Conservation (phyloP, 2,888 invertebrate genomes). For the Agrotis segetum region DNA sequence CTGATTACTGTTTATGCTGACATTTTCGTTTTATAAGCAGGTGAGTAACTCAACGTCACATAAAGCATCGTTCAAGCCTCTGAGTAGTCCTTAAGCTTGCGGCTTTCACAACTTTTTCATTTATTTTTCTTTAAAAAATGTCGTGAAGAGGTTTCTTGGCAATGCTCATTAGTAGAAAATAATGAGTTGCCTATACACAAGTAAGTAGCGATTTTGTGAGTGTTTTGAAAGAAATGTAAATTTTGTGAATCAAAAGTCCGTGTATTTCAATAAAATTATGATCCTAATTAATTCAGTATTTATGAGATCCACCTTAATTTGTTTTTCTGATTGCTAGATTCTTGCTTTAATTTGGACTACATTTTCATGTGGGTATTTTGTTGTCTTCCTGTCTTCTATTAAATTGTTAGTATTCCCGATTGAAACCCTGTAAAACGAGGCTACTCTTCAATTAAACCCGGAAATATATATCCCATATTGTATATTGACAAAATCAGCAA, state of each 20-base stretch:
- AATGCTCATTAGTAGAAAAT: slow-evolving; percentile 64
- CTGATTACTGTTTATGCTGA: slow-evolving; percentile 25
- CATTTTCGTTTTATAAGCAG: slow-evolving; percentile 49
- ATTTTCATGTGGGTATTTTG: slow-evolving; percentile 7
- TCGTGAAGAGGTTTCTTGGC: slow-evolving; percentile 54
- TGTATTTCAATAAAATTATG: slow-evolving; percentile 14
- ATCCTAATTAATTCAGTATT: slow-evolving; percentile 42
- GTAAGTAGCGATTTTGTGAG: slow-evolving; percentile 45
- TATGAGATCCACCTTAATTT: not conserved
- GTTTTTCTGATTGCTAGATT: not conserved
- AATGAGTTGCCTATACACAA: slow-evolving; percentile 59
- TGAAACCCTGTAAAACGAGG: not conserved
- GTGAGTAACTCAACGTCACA: slow-evolving; percentile 55
- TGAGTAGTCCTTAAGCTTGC: slow-evolving; percentile 62
- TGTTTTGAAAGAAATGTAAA: slow-evolving; percentile 27
- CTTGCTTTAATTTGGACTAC: not conserved
- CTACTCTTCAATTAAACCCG: not conserved
- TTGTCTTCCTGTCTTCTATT: not conserved
- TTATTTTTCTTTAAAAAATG: slow-evolving; percentile 59
- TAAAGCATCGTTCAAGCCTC: slow-evolving; percentile 58
- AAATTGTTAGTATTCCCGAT: not conserved
- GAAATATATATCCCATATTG: not conserved
- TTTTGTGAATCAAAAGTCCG: slow-evolving; percentile 37
- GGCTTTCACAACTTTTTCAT: slow-evolving; percentile 63
- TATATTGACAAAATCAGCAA: too few relatives aligned